A percentile compares a stretch with the other conserved stretches of the same genome.
phyloP scores from a whole-genome alignment of 2,888 invertebrate species.

The Pseudeuparius sepicola region DNA sequence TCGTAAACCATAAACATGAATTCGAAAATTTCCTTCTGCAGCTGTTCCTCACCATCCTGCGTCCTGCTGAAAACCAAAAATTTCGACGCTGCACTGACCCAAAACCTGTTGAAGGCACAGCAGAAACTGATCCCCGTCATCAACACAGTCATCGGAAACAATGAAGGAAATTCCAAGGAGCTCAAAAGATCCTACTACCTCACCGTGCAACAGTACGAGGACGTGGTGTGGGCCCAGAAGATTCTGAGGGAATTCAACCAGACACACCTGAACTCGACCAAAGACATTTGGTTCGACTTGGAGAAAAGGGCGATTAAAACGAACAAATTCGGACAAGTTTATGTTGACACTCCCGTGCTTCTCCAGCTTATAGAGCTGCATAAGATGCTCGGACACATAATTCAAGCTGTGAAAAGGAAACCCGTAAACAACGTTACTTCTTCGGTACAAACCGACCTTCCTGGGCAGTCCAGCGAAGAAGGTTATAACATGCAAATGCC shows the following conservation, averaged over 20 bases:
- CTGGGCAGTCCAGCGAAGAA: no score
- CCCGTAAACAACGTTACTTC: conserved; percentile 3
- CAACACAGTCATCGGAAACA: conserved; percentile 16
- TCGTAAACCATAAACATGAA: conserved; percentile 8
- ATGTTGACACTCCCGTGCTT: conserved; percentile 22
- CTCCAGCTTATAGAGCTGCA: conserved; percentile 24
- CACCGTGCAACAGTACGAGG: conserved; percentile 21
- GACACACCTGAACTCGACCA: conserved; percentile 8
- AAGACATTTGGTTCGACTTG: no score
- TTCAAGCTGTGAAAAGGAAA: conserved; percentile 9
- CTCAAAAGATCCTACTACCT: conserved; percentile 14
- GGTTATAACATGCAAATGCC: no score
- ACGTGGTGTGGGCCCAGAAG: conserved; percentile 21
- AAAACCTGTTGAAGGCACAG: conserved; percentile 17
- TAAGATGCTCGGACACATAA: conserved; percentile 21
- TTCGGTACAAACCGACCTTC: conserved; percentile 8
- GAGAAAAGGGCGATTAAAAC: no score
- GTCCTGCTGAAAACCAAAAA: conserved; percentile 4
- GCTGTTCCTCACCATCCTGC: conserved; percentile 6
- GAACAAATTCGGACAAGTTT: conserved; percentile 12
- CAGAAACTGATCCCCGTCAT: conserved; percentile 19
- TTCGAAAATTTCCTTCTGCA: conserved; percentile 11
- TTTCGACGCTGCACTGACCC: conserved; percentile 9
- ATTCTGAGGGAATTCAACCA: conserved; percentile 19
- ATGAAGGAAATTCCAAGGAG: conserved; percentile 8